A percentile compares a stretch with the other conserved stretches of the same genome.
phyloP scores from a whole-genome alignment of 2,888 invertebrate species.

The Caprella mutica region DNA sequence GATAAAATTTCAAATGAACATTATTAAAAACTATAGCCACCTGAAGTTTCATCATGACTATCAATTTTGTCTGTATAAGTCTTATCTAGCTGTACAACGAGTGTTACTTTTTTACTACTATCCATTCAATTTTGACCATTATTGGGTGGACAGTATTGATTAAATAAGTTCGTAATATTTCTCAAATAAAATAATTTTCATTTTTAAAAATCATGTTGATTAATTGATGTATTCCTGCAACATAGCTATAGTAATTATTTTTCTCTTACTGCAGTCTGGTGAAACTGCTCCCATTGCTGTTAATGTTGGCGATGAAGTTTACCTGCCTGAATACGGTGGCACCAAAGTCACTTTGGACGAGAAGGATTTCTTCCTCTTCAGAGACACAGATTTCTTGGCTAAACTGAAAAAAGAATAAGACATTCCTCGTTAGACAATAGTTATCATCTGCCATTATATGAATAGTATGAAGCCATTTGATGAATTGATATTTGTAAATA shows the following conservation, averaged over 20 bases:
- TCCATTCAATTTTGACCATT: too few relatives aligned
- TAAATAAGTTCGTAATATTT: neutral
- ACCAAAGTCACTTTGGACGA: constrained; percentile 82
- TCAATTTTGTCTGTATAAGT: too few relatives aligned
- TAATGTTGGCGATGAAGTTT: constrained; percentile 82
- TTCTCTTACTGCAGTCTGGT: constrained; percentile 52
- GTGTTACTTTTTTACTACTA: too few relatives aligned
- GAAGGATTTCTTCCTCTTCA: constrained; percentile 85
- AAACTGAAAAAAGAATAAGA: constrained; percentile 49
- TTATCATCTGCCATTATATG: neutral
- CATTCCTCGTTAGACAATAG: neutral
- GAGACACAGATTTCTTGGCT: constrained; percentile 91
- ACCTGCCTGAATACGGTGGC: constrained; percentile 96
- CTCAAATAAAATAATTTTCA: neutral
- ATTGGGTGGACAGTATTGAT: neutral
- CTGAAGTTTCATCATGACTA: too few relatives aligned
- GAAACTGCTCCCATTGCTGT: constrained; percentile 65
- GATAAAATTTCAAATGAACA: too few relatives aligned
- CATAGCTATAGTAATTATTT: too few relatives aligned
- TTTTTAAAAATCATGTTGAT: too few relatives aligned
- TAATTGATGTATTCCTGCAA: too few relatives aligned
- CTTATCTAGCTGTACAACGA: too few relatives aligned
- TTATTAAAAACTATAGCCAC: too few relatives aligned
- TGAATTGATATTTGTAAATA: too few relatives aligned
- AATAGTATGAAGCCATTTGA: too few relatives aligned